Evolutionary conservation across 2,888 invertebrate genomes (phyloP), one percentile per base, ranked within the genome.

Genomic region (Schizotus pectinicornis): DNA sequence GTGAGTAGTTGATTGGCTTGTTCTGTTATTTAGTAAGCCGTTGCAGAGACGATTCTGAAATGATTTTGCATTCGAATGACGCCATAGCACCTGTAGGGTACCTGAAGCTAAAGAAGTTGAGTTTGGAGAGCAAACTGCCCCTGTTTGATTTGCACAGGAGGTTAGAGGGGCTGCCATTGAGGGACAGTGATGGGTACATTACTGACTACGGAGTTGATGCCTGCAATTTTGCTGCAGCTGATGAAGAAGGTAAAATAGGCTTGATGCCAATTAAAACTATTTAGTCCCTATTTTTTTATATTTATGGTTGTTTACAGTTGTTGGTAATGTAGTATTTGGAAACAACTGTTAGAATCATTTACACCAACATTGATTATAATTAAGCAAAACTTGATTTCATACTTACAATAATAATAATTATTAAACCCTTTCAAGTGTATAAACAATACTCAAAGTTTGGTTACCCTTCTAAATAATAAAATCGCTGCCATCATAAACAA

Each of bases 51-150:
- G 90, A 92, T 71, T 88, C 87, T 69, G 93, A 96, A 83, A 86
- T 90, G 71, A 87, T 98, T 56, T 86, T 94, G 66, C 95, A 95
- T 77, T 90, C 96, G 13, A 89, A 93, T 71, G 95, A 98, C 83
- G 89, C 92, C 1, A 89, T 98, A 74, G 95, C 96, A 30, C 94
- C 97, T 6, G 98, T 98, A 50, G 97, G 95, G 32, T 98, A 95
- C 79, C 83, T 98, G 56, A 94, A 92, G 79, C 87, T 98, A 68
- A 89, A 86, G 67, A 90, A 91, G 80, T 80, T 97, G 61, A 90
- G 89, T 72, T 82, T 97, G 71, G 90, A 91, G 80, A 77, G 83
- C 49, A 89, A 89, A 79, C 81, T 85, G 12, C 81, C 81, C 47
- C 75, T 74, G 36, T 62, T 78, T 54, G 75, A 75, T 63, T 69